A percentile compares a stretch with the other conserved stretches of the same genome.
Conservation (phyloP, 2,113 vertebrate genomes). For the Lethenteron reissneri region DNA sequence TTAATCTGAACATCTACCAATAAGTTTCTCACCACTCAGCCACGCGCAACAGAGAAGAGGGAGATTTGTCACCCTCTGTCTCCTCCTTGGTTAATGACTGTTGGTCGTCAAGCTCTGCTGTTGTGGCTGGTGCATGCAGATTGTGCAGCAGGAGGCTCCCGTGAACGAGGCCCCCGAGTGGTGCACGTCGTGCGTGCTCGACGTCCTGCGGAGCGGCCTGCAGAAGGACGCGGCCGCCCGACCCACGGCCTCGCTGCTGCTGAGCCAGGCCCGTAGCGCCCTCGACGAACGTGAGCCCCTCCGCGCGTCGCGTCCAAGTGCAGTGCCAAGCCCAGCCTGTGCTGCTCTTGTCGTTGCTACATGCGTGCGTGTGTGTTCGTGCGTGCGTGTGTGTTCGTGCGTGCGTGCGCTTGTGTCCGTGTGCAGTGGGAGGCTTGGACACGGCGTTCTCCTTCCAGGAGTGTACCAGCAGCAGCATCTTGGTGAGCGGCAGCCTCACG, state of each 20-base stretch:
- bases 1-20: too few relatives aligned
- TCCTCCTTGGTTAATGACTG: too few relatives aligned
- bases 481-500: too few relatives aligned
- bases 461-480: too few relatives aligned
- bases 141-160: conserved; percentile 4
- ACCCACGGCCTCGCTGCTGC: conserved; percentile 3
- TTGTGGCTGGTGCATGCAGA: not conserved
- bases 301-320: not conserved
- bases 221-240: conserved; percentile 2
- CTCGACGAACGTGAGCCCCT: not conserved
- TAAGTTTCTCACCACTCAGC: too few relatives aligned
- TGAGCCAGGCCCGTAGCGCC: not conserved
- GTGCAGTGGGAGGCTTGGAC: not conserved
- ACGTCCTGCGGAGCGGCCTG: not conserved
- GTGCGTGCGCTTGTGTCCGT: not conserved
- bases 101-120: too few relatives aligned
- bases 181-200: conserved; percentile 2
- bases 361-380: not conserved
- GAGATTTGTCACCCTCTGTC: too few relatives aligned
- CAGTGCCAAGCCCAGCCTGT: not conserved
- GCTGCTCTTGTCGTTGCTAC: not conserved
- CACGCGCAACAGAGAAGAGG: too few relatives aligned
- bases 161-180: not conserved
- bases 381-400: not conserved
- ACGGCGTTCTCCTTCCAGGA: too few relatives aligned